phyloP scores from a whole-genome alignment of 2,113 vertebrate species.

The Thryonomys swinderianus region DNA sequence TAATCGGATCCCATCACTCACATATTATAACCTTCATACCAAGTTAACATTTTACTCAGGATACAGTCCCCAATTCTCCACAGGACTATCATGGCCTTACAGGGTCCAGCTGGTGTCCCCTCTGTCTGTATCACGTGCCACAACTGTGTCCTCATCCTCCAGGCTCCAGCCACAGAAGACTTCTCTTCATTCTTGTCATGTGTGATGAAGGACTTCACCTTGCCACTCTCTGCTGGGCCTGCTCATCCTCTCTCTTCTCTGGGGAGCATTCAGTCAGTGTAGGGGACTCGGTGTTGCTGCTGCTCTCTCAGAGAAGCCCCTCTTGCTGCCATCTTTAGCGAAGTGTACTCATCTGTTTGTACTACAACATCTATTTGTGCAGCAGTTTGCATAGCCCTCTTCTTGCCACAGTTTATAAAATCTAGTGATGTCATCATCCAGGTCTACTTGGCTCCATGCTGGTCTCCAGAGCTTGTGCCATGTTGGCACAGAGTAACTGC shows the following conservation, averaged over 20 bases:
- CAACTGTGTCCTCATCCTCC: background rate
- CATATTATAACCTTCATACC: background rate
- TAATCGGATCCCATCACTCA: background rate
- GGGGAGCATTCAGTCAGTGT: background rate
- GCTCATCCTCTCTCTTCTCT: background rate
- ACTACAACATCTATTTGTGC: background rate
- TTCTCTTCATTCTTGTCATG: background rate
- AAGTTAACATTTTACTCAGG: background rate
- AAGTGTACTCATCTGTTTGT: background rate
- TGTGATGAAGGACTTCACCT: background rate
- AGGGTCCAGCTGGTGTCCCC: background rate
- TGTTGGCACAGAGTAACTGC: background rate
- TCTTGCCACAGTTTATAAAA: background rate
- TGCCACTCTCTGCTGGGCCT: background rate
- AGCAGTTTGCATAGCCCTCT: background rate
- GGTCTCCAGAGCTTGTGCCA: background rate
- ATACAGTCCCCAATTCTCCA: background rate
- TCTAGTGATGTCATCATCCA: background rate
- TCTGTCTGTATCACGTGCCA: background rate
- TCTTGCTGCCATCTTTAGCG: background rate
- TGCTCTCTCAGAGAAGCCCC: background rate
- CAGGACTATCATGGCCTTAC: background rate
- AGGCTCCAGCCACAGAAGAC: background rate
- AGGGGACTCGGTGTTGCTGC: background rate
- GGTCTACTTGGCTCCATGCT: background rate